These are phyloP conservation scores for Neomonachus schauinslandi DNA, from an alignment of 2,113 vertebrate species.

Conservation along the genomic window DNA sequence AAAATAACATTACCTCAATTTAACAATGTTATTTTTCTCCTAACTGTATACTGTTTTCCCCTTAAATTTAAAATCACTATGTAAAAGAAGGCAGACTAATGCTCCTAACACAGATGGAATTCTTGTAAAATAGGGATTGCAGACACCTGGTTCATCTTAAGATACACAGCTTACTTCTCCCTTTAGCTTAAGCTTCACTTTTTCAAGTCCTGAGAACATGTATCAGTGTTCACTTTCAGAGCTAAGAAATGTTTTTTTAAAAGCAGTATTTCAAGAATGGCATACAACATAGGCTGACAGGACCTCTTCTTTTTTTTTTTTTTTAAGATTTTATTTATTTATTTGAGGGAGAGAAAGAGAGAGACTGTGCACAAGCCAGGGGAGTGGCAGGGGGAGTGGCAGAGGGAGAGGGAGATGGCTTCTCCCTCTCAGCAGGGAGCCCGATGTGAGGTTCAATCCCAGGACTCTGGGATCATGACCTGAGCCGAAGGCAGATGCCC, in stretches of 20 bases:
- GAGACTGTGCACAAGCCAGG: not conserved
- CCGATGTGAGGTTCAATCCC: too few relatives aligned
- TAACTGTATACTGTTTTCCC: not conserved
- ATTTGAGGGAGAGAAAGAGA: not conserved
- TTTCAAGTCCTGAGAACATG: not conserved
- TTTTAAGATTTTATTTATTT: not conserved
- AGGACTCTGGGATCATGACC: not conserved
- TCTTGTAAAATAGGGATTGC: not conserved
- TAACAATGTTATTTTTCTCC: not conserved
- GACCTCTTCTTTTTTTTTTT: not conserved
- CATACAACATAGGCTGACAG: not conserved
- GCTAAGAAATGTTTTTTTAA: not conserved
- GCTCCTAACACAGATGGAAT: not conserved
- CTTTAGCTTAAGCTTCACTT: not conserved
- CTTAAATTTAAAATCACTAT: not conserved
- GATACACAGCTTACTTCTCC: not conserved
- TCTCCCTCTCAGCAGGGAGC: not conserved
- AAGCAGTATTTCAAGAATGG: constrained; percentile 20
- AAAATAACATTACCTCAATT: not conserved
- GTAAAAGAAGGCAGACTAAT: not conserved
- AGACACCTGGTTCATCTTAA: not conserved
- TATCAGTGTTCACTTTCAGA: not conserved
- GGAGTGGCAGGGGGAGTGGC: not conserved
- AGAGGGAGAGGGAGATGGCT: not conserved
- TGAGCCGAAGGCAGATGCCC: not conserved